Conservation (phyloP, 1,140 invertebrate species). For the Bombus breviceps region DNA sequence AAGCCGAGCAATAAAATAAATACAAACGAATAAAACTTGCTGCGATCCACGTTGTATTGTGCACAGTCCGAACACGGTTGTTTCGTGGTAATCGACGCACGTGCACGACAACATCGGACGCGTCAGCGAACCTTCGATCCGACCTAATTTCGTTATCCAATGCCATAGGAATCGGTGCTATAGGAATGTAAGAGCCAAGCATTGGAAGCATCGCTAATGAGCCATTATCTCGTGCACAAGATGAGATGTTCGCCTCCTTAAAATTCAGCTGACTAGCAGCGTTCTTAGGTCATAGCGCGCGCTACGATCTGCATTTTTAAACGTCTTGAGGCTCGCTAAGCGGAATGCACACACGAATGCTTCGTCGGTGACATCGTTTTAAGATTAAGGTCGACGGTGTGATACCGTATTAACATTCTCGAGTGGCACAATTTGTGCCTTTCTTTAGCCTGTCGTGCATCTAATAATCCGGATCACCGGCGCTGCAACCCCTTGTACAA, state of each 20-base stretch:
- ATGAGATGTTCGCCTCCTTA: conserved; percentile 47
- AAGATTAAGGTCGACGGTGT: conserved; percentile 48
- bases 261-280: conserved; percentile 64
- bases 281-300: conserved; percentile 39
- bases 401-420: conserved; percentile 45
- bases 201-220: conserved; percentile 48
- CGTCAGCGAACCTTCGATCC: neutral
- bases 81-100: neutral
- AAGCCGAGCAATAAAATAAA: too few relatives aligned
- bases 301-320: conserved; percentile 63
- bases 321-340: conserved; percentile 47
- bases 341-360: conserved; percentile 32
- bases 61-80: neutral
- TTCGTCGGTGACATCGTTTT: conserved; percentile 30
- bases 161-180: neutral
- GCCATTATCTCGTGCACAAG: conserved; percentile 29
- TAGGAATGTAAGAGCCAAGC: conserved; percentile 2
- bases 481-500: conserved; percentile 1
- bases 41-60: neutral
- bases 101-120: neutral
- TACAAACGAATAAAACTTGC: neutral
- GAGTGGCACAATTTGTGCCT: conserved; percentile 14
- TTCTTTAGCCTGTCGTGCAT: conserved; percentile 12
- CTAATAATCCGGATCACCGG: conserved; percentile 16
- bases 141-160: conserved; percentile 36